These are phyloP conservation scores for Porites rus DNA, from an alignment of 92 coral and sea anemone species.

Conservation along the genomic window DNA sequence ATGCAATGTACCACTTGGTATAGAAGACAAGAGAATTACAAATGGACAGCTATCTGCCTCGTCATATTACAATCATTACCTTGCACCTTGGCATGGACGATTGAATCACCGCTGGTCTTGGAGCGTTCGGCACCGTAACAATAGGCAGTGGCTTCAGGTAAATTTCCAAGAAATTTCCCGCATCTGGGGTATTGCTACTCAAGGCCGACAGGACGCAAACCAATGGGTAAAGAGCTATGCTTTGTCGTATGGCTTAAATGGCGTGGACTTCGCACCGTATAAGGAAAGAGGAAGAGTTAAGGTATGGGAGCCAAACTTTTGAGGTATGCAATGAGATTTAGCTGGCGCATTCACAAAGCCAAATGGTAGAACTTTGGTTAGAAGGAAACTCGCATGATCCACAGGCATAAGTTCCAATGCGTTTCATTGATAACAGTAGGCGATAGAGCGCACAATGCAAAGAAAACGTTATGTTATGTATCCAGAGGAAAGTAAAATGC, in stretches of 20 bases:
- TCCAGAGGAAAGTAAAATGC: too few species aligned
- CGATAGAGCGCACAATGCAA: not conserved
- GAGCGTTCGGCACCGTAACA: slow-evolving; percentile 63
- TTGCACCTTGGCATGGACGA: slow-evolving; percentile 80
- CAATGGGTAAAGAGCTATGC: slow-evolving; percentile 86
- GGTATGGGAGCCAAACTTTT: not conserved
- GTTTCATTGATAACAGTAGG: too few species aligned
- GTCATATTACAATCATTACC: slow-evolving; percentile 63
- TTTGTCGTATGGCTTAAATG: slow-evolving; percentile 72
- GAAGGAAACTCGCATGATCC: not conserved
- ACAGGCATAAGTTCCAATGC: not conserved
- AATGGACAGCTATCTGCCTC: slow-evolving; percentile 84
- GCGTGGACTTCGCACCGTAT: slow-evolving; percentile 41
- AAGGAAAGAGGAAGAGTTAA: slow-evolving; percentile 36
- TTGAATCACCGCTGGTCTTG: slow-evolving; percentile 78
- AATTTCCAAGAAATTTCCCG: slow-evolving; percentile 67
- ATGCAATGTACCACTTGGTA: slow-evolving; percentile 90
- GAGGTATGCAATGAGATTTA: too few species aligned
- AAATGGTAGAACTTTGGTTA: not conserved
- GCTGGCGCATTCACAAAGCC: not conserved
- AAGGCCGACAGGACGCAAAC: slow-evolving; percentile 84
- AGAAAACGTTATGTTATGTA: not conserved
- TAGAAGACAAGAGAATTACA: slow-evolving; percentile 84
- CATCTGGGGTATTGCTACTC: slow-evolving; percentile 77
- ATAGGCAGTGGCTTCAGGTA: slow-evolving; percentile 74